Base-by-base conservation (phyloP, 2,888 invertebrate species). In the Brenthis ino region DNA sequence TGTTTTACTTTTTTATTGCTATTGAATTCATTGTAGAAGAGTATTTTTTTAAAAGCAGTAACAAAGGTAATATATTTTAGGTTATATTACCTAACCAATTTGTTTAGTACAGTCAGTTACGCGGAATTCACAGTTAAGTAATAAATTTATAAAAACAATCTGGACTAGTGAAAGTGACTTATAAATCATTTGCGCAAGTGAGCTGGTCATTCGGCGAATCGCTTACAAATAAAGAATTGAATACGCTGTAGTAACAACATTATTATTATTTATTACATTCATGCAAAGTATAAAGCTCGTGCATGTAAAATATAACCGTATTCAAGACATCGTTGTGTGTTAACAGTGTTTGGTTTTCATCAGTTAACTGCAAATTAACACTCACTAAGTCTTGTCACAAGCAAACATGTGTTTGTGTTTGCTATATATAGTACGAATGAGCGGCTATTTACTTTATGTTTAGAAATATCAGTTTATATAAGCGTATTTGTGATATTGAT, bases 351-450 rank as follows among this genome's bases (percentile, higher is more conserved):
- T 79, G 76, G 72, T 70, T 75, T 76, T 74, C 73, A 71, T 73
- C 73, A 76, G 76, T 78, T 76, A 77, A 72, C 77, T 76, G 74
- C 76, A 75, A 77, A 77, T 77, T 77, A 79, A 77, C 76, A 75
- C 77, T 76, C 73, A 73, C 76, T 63, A 75, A 75, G 75, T 73
- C 73, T 71, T 68, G 67, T 65, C 67, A 71, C 69, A 58, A 50
- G 57, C 72, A 70, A 67, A 70, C 57, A 68, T 68, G 14, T 65
- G 53, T 71, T 60, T 64, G 51, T 60, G 37, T 58, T 57, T 68
- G 14, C 20, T 58, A 33, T 50, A 33, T 58, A 20, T 60, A 64
- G 43, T 54, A 65, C 55, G 64, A 56, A 16, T 16, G 24, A 63
- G 37, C 53, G 20, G 5, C 60, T 65, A 60, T 50, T 47, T 50